Evolutionary conservation across 1,140 invertebrate genomes (phyloP), one percentile per base, ranked within the genome.

Genomic region (Antheraea mylitta): DNA sequence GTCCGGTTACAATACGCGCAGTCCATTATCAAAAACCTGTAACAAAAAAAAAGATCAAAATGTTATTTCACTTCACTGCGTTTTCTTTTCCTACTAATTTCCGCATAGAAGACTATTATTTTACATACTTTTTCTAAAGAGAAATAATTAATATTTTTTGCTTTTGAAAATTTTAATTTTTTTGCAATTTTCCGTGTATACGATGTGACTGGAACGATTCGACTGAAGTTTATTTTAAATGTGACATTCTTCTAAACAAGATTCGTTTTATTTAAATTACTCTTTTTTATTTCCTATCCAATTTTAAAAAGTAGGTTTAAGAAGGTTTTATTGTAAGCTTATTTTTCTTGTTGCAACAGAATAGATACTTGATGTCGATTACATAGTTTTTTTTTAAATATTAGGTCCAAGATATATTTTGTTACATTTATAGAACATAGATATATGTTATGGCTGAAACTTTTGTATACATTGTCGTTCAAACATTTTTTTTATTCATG

Each of bases 1-100:
- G 80, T 81, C 45, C 79, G 78, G 61, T 86, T 85, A 66, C 83
- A 85, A 62, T 75, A 75, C 10, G 80, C 83, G 71, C 86, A 86
- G 64, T 83, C 81, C 80, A 86, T 86, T 69, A 75, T 76, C 5
- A 22, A 16, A 53, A 53, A 9, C 45, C 61, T 53, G 71, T 64
- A 18, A 18, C 42, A 67, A 70, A 61, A 19, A 19, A 18, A 60
- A 18, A 16, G 30, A 36, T 60, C 10, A 36, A 53, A 16, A 13
- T 16, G 1, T 13, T 2, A 53, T 53, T 53, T n/a, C 9, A 53
- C 9, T 53, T 53, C 16, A 16, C 45, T 6, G 7, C 19, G 36
- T 63, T 63, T 37, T 16, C 19, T 37, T 63, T n/a, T 63, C 13
- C 7, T 37, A 19, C 61, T 10, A 30, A 10, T 36, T 63, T 30